Base-by-base conservation (phyloP, 2,888 invertebrate genomes). In the Apeira syringaria region DNA sequence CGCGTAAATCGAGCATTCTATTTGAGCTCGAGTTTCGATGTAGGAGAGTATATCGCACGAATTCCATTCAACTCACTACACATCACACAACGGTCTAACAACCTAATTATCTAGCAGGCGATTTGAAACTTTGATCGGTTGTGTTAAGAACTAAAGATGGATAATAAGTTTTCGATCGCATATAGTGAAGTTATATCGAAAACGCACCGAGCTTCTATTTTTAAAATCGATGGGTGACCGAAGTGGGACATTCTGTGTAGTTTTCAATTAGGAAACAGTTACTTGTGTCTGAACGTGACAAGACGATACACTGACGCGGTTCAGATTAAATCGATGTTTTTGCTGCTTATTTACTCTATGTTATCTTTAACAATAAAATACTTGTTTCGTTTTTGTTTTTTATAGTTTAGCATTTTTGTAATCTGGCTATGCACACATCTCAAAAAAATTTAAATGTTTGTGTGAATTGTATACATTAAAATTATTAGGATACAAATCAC, bases 211-310 rank as follows among this genome's bases (percentile, higher is more conserved):
- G 75, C 67, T 64, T 82, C 87, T 88, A 88, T 88, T 88, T 87
- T 87, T 88, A 86, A 83, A 88, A 86, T 85, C 85, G 80, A 86
- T 85, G 86, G 79, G 82, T 77, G 82, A 77, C 80, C 83, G 74
- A 85, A 86, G 81, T 86, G 80, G 86, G 79, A 78, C 86, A 80
- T 69, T 63, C 75, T 79, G 72, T 76, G 71, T 79, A 72, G 71
- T 75, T 75, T 75, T 79, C 78, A 82, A 80, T 81, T 80, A 81
- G 63, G 70, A 62, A 77, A 71, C 71, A 71, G 69, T 77, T 73
- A 75, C 35, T 35, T 40, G 38, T 47, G 34, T 41, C 30, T 28
- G 12, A 10, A 34, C 17, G 26, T 34, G 26, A 27, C 17, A 10
- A 34, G 26, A 9, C 3, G 33, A n/a, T 24, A 9, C 1, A 9